Conservation (phyloP, 1,140 invertebrate species). For the Caenorhabditis briggsae region DNA sequence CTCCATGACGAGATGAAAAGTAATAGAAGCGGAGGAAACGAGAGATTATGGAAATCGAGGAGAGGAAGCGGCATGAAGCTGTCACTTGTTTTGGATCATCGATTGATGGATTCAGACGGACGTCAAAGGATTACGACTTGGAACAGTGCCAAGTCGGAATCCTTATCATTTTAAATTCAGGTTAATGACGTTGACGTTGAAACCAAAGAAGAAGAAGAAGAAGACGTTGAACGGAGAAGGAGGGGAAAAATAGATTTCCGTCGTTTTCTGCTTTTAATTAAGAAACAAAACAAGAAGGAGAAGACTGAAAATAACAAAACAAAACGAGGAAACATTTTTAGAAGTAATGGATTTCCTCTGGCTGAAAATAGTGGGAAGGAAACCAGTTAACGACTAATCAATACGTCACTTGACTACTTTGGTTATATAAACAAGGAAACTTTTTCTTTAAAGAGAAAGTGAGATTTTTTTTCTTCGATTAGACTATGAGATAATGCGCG, state of each 20-base stretch:
- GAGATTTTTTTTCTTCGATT: background rate
- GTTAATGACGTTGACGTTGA: conserved; percentile 21
- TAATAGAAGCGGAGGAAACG: background rate
- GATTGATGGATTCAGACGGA: conserved; percentile 18
- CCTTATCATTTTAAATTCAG: conserved; percentile 37
- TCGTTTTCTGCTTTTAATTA: conserved; percentile 8
- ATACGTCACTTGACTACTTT: background rate
- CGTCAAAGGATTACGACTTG: background rate
- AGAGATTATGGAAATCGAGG: background rate
- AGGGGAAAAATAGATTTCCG: background rate
- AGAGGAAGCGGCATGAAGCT: background rate
- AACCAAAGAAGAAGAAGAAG: background rate
- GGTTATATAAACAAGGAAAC: conserved; percentile 1
- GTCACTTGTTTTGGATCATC: background rate
- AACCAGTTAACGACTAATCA: background rate
- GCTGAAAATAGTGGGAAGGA: background rate
- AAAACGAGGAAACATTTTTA: background rate
- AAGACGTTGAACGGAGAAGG: background rate
- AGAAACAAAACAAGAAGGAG: background rate
- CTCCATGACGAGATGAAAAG: conserved; percentile 10
- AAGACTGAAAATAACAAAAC: background rate
- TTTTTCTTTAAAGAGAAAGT: background rate
- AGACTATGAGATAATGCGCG: background rate
- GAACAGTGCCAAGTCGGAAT: conserved; percentile 16
- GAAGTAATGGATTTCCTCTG: too few relatives aligned